These are phyloP conservation scores for Hemistola chrysoprasaria DNA, from an alignment of 2,888 invertebrate species.

Conservation along the genomic window DNA sequence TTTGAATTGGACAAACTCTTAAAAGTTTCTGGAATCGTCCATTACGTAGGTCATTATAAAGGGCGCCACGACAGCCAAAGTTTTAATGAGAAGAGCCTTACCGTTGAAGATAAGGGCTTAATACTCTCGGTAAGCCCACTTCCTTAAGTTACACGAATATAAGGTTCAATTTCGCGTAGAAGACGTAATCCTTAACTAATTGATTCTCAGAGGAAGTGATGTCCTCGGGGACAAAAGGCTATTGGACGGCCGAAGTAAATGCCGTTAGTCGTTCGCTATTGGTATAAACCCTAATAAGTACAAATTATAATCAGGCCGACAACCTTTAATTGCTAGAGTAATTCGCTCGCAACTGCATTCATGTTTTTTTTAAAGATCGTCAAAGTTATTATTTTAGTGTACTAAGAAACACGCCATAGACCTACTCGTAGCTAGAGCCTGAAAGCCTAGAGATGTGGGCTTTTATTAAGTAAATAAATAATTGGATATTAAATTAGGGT, in stretches of 20 bases:
- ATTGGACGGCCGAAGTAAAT: slow-evolving; percentile 20
- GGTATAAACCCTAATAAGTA: slow-evolving; percentile 30
- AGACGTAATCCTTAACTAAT: slow-evolving; percentile 54
- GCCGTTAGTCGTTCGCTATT: slow-evolving; percentile 18
- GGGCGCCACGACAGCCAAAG: slow-evolving; percentile 48
- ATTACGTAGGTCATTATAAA: slow-evolving; percentile 58
- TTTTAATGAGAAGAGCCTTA: slow-evolving; percentile 62
- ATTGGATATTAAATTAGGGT: no score
- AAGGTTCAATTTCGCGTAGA: slow-evolving; percentile 21
- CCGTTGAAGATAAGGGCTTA: slow-evolving; percentile 38
- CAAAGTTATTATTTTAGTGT: no score
- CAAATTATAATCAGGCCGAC: slow-evolving; percentile 12
- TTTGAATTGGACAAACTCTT: slow-evolving; percentile 46
- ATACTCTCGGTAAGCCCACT: slow-evolving; percentile 12
- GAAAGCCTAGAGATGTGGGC: no score
- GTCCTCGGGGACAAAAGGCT: slow-evolving; percentile 31
- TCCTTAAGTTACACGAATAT: slow-evolving; percentile 10
- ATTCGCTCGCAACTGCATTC: no score
- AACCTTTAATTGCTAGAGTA: background rate
- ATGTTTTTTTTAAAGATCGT: no score
- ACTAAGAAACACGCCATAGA: no score
- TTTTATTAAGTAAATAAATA: no score
- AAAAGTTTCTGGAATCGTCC: slow-evolving; percentile 43
- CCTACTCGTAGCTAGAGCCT: no score
- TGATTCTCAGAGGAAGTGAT: slow-evolving; percentile 55